phyloP scores from a whole-genome alignment of 2,888 invertebrate species.

The Venustoraphidia nigricollis region DNA sequence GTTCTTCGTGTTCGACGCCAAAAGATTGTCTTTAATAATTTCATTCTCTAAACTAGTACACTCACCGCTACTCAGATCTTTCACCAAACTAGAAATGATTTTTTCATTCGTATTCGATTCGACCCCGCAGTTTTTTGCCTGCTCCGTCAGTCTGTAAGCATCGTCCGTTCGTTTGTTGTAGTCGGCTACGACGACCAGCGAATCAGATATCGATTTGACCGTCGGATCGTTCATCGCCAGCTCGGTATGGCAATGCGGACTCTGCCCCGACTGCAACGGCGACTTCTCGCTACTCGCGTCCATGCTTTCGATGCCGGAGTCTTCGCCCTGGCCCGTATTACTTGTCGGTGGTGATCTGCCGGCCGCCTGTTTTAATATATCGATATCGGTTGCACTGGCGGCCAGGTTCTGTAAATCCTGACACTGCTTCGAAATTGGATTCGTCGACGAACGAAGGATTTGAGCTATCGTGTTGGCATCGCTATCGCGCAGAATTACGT shows the following conservation, averaged over 20 bases:
- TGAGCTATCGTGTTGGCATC: too few relatives aligned
- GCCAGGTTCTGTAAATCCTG: too few relatives aligned
- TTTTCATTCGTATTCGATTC: background rate
- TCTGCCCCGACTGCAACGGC: constrained; percentile 72
- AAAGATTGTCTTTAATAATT: too few relatives aligned
- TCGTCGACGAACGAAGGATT: too few relatives aligned
- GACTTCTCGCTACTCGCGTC: constrained; percentile 86
- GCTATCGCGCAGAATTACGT: too few relatives aligned
- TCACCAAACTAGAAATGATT: constrained; percentile 11
- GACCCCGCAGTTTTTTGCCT: constrained; percentile 8
- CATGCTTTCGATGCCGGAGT: constrained; percentile 87
- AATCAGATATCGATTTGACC: constrained; percentile 3
- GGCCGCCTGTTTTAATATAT: background rate
- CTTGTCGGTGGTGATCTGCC: constrained; percentile 18
- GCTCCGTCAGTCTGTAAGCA: constrained; percentile 2
- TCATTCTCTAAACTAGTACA: constrained; percentile 6
- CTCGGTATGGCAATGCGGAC: constrained; percentile 39
- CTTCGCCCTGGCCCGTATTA: constrained; percentile 51
- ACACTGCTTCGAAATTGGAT: too few relatives aligned
- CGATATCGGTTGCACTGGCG: too few relatives aligned
- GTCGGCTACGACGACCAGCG: constrained; percentile 5
- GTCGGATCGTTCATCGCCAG: constrained; percentile 16
- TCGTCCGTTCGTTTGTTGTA: constrained; percentile 11
- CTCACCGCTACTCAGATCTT: constrained; percentile 16
- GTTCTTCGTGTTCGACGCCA: background rate